Percentiles rank a stretch among this genome's conserved stretches.
These are phyloP conservation scores for Dynastes maya DNA, from an alignment of 2,888 invertebrate genomes.

Conservation along the genomic window DNA sequence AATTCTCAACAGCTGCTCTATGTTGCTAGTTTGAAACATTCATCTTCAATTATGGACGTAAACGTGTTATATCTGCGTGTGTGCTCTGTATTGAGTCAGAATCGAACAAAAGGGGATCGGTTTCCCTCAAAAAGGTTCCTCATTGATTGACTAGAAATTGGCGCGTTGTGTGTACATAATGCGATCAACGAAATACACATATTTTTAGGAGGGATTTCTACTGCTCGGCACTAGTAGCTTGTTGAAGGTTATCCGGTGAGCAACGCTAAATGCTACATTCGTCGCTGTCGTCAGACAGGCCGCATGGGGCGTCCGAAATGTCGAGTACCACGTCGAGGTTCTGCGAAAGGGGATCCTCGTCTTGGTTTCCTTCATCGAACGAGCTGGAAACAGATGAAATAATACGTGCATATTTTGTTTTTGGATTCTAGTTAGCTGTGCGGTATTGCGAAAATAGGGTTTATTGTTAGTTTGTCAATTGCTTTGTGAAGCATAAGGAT, in stretches of 20 bases:
- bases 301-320: constrained; percentile 61
- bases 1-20: constrained; percentile 37
- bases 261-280: constrained; percentile 76
- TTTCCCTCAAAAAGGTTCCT: neutral
- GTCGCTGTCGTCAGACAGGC: constrained; percentile 72
- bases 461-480: no score
- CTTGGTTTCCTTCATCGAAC: constrained; percentile 78
- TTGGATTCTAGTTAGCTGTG: constrained; percentile 1
- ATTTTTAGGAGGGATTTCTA: neutral
- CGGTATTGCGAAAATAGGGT: neutral
- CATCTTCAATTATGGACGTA: constrained; percentile 25
- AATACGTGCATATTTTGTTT: neutral
- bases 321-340: constrained; percentile 78
- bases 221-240: neutral
- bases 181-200: neutral
- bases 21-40: neutral
- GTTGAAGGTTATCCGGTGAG: neutral
- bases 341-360: constrained; percentile 79
- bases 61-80: constrained; percentile 18
- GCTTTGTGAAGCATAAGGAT: no score
- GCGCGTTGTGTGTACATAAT: neutral
- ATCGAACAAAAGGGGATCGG: neutral
- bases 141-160: constrained; percentile 31
- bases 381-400: constrained; percentile 73
- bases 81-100: neutral